These are phyloP conservation scores for Bursaphelenchus okinawaensis DNA, from an alignment of 2,888 invertebrate genomes.

Conservation along the genomic window DNA sequence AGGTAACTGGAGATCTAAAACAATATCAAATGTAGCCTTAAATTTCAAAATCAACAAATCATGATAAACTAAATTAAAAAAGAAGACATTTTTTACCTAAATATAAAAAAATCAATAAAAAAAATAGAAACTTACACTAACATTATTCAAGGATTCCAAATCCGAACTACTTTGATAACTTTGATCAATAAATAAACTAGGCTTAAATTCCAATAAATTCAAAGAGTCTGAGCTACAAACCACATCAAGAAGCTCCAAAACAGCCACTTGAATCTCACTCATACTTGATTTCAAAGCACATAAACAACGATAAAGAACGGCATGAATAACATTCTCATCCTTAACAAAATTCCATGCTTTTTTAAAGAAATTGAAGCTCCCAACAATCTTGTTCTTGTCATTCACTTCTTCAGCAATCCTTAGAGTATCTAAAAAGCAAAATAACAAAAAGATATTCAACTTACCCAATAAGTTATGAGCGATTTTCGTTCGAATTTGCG, in stretches of 20 bases:
- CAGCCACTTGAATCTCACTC: slow-evolving; percentile 21
- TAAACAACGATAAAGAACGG: slow-evolving; percentile 5
- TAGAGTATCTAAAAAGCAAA: not conserved
- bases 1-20: not conserved
- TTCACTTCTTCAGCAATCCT: slow-evolving; percentile 14
- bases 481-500: slow-evolving; percentile 17
- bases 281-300: slow-evolving; percentile 20
- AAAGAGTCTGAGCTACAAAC: not conserved
- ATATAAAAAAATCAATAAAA: not conserved
- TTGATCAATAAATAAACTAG: not conserved
- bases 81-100: no score
- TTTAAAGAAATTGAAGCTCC: slow-evolving; percentile 20
- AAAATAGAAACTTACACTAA: not conserved
- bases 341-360: slow-evolving; percentile 16
- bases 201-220: slow-evolving; percentile 8
- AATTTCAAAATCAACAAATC: no score
- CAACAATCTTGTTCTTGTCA: slow-evolving; percentile 20
- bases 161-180: not conserved
- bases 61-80: no score
- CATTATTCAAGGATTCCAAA: not conserved
- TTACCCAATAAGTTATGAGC: not conserved
- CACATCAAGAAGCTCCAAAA: slow-evolving; percentile 23
- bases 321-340: slow-evolving; percentile 1
- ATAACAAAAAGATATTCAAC: not conserved
- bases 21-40: no score